These are phyloP conservation scores for Lissocephala sabroskyi DNA, from an alignment of 2,888 invertebrate genomes.

Conservation along the genomic window DNA sequence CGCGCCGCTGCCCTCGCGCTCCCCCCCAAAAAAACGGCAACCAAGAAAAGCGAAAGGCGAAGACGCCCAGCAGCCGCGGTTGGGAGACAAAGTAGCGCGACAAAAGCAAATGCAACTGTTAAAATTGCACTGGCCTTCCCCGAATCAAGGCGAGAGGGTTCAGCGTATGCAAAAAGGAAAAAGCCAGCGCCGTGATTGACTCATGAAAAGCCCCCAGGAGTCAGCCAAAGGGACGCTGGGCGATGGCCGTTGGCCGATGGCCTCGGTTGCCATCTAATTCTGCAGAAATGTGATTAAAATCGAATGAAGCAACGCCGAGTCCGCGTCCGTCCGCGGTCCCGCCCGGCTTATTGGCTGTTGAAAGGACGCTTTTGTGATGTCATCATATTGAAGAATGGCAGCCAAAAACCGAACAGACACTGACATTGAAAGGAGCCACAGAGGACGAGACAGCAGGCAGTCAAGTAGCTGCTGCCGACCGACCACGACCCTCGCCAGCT, in stretches of 20 bases:
- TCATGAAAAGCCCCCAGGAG: conserved; percentile 46
- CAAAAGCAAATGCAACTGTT: conserved; percentile 16
- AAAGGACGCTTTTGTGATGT: conserved; percentile 69
- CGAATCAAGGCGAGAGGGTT: not conserved
- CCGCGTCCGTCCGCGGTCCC: conserved; percentile 24
- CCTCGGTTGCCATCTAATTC: conserved; percentile 57
- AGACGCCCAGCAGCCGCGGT: conserved; percentile 36
- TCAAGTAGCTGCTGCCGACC: too few species aligned
- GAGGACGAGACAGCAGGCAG: conserved; percentile 18
- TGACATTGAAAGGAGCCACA: conserved; percentile 52
- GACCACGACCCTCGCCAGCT: not conserved
- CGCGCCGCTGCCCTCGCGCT: conserved; percentile 35
- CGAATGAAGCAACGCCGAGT: conserved; percentile 39
- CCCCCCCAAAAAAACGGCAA: conserved; percentile 3
- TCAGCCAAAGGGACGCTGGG: not conserved
- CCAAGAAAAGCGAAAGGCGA: conserved; percentile 52
- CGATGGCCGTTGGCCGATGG: conserved; percentile 28
- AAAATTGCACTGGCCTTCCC: conserved; percentile 39
- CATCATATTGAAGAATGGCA: conserved; percentile 71
- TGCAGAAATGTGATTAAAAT: conserved; percentile 64
- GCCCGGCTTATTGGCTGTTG: conserved; percentile 39
- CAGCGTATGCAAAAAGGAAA: not conserved
- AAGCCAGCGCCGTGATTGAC: conserved; percentile 39
- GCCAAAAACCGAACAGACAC: conserved; percentile 41
- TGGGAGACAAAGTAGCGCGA: not conserved